Evolutionary conservation across 2,113 vertebrate genomes (phyloP), one percentile per base, ranked within the genome.

Genomic region (Coptodon rendalli): DNA sequence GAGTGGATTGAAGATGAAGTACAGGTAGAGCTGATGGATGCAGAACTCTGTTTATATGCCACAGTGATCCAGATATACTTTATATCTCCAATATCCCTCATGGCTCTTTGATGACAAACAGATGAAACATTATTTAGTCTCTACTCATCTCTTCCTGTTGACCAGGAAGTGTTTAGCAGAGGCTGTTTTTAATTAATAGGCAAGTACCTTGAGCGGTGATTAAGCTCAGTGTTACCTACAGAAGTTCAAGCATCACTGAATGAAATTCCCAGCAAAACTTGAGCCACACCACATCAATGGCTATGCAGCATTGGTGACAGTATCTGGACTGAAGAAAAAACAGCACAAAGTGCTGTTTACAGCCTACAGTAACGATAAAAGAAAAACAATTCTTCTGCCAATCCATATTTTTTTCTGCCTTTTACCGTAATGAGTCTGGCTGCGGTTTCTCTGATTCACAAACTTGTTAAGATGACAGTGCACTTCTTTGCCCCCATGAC

Each of bases 401-500:
- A 78, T 80, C 83, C 61, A 56, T 80, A 79, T 43, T 84, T 86
- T 50, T 31, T 79, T 82, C 52, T 4, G 14, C 76, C 40, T 52
- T 45, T 93, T 93, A 88, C 92, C 82, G 88, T 91, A 94, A 93
- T 59, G 83, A 9, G 79, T 85, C 71, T 91, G 80, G 27, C 71
- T 90, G 92, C 2, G 88, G 91, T 89, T 6, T 19, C 80, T 85
- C 86, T 92, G 92, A 94, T 85, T 93, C 91, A 85, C 82, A 43
- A 80, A 91, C 81, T 92, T 89, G 85, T 86, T 87, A 85, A 61
- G 85, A 92, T 91, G 94, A 92, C 80, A 2, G n/a, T 31, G 86
- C 83, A 31, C 82, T 86, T 91, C 91, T 87, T 14, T 89, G 87
- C 85, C 89, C 92, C 89, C 91, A 87, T 87, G 90, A 93, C 86